Evolutionary conservation across 2,797 vertebrate species (phyloP).

Genomic region (Pteropus rufus): DNA sequence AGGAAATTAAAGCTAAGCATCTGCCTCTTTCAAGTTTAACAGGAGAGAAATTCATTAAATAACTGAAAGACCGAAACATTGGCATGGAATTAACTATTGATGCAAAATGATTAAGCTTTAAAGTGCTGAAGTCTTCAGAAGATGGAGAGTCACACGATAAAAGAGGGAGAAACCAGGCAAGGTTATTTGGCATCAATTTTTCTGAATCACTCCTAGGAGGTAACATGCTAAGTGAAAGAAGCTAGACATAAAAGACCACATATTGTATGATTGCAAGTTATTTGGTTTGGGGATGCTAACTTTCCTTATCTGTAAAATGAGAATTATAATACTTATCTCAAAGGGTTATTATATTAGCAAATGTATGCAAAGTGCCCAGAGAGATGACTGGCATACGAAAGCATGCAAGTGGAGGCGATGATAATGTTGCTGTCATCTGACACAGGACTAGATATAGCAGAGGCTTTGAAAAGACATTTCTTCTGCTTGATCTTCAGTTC

Average conservation of each 20-base stretch:
- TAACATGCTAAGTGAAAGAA: background rate
- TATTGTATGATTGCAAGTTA: background rate
- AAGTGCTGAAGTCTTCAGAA: constrained; percentile 1
- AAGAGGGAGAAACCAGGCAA: background rate
- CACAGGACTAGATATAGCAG: background rate
- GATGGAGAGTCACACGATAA: background rate
- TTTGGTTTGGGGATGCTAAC: background rate
- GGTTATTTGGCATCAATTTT: background rate
- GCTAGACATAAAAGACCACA: background rate
- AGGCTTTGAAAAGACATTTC: constrained; percentile 21
- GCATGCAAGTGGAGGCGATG: background rate
- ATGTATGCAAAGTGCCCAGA: background rate
- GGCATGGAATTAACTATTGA: background rate
- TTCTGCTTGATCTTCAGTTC: constrained; percentile 57
- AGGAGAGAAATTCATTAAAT: constrained; percentile 24
- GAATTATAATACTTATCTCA: background rate
- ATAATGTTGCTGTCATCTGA: background rate
- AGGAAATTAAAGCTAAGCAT: background rate
- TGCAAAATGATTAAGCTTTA: background rate
- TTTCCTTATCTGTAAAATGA: background rate
- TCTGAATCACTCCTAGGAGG: background rate
- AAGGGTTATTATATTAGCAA: background rate
- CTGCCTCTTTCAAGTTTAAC: background rate
- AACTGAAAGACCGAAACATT: background rate
- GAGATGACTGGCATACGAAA: background rate